A percentile compares a stretch with the other conserved stretches of the same genome.
phyloP scores from a whole-genome alignment of 2,113 vertebrate species.

The Pomatostomus ruficeps region DNA sequence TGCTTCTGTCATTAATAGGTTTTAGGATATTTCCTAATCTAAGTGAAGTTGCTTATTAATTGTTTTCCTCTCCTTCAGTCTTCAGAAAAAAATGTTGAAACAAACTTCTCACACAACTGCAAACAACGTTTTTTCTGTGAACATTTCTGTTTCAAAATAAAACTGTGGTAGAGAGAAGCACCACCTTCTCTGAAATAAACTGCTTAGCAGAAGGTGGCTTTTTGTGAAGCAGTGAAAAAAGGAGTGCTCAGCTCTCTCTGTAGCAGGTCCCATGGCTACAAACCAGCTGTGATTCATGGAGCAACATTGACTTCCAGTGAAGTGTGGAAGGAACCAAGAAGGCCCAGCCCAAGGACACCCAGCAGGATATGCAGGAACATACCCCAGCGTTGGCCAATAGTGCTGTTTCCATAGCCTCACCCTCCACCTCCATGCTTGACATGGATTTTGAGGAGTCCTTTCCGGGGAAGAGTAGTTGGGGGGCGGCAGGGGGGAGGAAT shows the following conservation, averaged over 20 bases:
- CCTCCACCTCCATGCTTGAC: background rate
- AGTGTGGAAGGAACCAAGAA: background rate
- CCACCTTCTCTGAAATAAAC: background rate
- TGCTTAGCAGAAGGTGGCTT: background rate
- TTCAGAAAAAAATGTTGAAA: background rate
- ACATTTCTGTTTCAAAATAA: background rate
- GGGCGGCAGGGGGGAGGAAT: background rate
- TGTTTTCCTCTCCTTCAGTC: rapidly evolving
- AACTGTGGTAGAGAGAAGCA: background rate
- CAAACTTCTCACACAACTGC: background rate
- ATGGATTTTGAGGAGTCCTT: background rate
- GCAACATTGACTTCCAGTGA: background rate
- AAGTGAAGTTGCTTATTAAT: background rate
- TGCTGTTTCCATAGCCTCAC: background rate
- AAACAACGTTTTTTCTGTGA: background rate
- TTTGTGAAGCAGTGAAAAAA: background rate
- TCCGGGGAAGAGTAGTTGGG: rapidly evolving
- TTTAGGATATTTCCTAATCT: background rate
- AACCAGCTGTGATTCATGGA: background rate
- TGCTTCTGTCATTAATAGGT: background rate
- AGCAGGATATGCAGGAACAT: background rate
- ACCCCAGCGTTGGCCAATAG: background rate
- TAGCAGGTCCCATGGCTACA: background rate
- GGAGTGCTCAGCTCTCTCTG: background rate
- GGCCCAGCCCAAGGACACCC: background rate